Conservation (phyloP, 2,797 vertebrate species). For the Prionace glauca region DNA sequence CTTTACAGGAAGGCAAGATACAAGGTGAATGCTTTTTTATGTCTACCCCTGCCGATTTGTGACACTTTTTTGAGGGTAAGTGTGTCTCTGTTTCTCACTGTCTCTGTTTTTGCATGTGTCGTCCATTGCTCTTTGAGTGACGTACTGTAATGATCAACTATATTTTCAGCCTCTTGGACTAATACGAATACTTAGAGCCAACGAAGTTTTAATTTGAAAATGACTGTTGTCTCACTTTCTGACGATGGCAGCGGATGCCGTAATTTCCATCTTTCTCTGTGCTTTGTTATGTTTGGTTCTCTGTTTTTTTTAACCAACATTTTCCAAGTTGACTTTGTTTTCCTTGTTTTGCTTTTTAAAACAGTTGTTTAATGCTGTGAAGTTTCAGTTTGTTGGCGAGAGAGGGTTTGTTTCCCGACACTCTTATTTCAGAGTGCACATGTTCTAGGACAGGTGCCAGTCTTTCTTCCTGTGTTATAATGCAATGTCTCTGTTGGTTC, state of each 20-base stretch:
- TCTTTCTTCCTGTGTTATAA: slow-evolving; percentile 27
- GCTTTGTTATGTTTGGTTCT: not conserved
- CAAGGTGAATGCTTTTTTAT: slow-evolving; percentile 40
- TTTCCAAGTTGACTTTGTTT: slow-evolving; percentile 12
- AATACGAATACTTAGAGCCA: not conserved
- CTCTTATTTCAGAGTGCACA: slow-evolving; percentile 31
- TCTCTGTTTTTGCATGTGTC: not conserved
- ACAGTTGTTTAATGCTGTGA: not conserved
- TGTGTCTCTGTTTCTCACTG: not conserved
- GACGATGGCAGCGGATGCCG: not conserved
- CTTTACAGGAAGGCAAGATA: slow-evolving; percentile 55
- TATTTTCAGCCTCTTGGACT: slow-evolving; percentile 21
- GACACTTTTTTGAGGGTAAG: slow-evolving; percentile 26
- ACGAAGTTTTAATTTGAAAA: slow-evolving; percentile 29
- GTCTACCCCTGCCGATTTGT: slow-evolving; percentile 20
- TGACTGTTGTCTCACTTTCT: not conserved
- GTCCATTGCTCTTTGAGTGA: slow-evolving; percentile 11
- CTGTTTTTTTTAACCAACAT: not conserved
- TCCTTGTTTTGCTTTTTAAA: not conserved
- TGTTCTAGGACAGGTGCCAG: slow-evolving; percentile 29
- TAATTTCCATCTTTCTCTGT: slow-evolving; percentile 20
- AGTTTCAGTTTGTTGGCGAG: slow-evolving; percentile 19
- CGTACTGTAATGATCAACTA: not conserved
- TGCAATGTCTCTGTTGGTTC: slow-evolving; percentile 21
- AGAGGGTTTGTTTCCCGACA: not conserved